phyloP scores from a whole-genome alignment of 2,888 invertebrate genomes.

The Atethmia centrago region DNA sequence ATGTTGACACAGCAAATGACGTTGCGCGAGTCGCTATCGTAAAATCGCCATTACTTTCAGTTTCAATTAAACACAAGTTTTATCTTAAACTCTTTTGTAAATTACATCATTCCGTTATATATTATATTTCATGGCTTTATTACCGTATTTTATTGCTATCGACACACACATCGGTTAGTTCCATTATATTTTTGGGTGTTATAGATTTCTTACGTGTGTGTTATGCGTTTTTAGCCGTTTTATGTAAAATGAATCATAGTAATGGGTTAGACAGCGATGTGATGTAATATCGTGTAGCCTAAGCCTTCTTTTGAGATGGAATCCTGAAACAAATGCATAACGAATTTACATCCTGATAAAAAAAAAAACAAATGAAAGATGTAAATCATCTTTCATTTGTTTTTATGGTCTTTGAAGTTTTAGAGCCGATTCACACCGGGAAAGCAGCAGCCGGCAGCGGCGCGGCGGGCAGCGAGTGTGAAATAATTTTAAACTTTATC shows the following conservation, averaged over 20 bases:
- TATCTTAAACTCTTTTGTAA: slow-evolving; percentile 62
- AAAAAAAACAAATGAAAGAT: not conserved
- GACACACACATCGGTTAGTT: slow-evolving; percentile 46
- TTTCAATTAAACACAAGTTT: slow-evolving; percentile 67
- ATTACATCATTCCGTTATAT: slow-evolving; percentile 60
- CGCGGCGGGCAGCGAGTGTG: no score
- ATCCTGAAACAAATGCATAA: not conserved
- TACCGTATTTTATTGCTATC: slow-evolving; percentile 54
- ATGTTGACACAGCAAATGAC: slow-evolving; percentile 72
- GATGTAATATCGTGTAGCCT: not conserved
- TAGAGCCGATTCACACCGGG: no score
- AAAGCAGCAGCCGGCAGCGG: no score
- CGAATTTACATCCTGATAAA: no score
- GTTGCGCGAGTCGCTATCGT: slow-evolving; percentile 62
- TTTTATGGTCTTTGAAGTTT: no score
- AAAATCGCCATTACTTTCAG: slow-evolving; percentile 70
- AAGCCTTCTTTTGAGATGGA: not conserved
- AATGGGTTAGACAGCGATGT: not conserved
- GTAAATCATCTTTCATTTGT: no score
- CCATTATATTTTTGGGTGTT: slow-evolving; percentile 46
- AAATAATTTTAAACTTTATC: no score
- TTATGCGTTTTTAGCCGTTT: slow-evolving; percentile 5
- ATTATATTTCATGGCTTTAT: slow-evolving; percentile 63
- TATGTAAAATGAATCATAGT: slow-evolving; percentile 21
- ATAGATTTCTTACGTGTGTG: slow-evolving; percentile 38